Evolutionary conservation across 2,888 invertebrate genomes (phyloP).

Genomic region (Drosophila yooni): DNA sequence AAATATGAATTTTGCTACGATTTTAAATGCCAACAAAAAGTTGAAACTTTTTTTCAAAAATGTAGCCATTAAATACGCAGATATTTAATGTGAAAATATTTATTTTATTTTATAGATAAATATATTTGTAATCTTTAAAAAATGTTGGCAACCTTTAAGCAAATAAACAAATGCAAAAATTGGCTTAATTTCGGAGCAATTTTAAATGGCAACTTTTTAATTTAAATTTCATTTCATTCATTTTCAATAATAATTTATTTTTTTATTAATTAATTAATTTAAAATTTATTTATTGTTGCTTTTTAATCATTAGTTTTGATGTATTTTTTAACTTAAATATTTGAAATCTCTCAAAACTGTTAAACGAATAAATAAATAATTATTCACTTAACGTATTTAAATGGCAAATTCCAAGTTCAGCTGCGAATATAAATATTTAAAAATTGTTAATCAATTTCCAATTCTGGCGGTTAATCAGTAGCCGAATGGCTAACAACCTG

Average conservation of each 20-base stretch:
- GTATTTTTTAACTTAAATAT: neutral
- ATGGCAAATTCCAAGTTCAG: neutral
- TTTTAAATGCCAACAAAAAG: neutral
- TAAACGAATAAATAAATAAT: neutral
- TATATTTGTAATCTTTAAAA: too few relatives aligned
- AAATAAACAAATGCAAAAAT: neutral
- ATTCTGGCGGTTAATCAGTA: slow-evolving; percentile 30
- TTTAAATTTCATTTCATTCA: neutral
- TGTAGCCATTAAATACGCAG: neutral
- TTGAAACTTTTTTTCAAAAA: neutral
- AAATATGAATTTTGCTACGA: neutral
- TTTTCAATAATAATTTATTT: neutral
- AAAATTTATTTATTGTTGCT: neutral
- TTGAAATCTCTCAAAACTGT: neutral
- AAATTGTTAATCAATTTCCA: slow-evolving; percentile 1
- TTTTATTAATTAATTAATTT: neutral
- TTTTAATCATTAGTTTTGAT: neutral
- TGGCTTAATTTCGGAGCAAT: neutral
- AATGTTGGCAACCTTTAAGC: neutral
- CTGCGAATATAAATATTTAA: neutral
- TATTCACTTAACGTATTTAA: neutral
- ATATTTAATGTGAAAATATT: neutral
- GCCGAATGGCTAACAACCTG: slow-evolving; percentile 3
- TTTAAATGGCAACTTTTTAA: neutral
- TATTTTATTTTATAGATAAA: neutral